Base-by-base conservation (phyloP, 2,113 vertebrate genomes). In the Trochalopteron elliotii region DNA sequence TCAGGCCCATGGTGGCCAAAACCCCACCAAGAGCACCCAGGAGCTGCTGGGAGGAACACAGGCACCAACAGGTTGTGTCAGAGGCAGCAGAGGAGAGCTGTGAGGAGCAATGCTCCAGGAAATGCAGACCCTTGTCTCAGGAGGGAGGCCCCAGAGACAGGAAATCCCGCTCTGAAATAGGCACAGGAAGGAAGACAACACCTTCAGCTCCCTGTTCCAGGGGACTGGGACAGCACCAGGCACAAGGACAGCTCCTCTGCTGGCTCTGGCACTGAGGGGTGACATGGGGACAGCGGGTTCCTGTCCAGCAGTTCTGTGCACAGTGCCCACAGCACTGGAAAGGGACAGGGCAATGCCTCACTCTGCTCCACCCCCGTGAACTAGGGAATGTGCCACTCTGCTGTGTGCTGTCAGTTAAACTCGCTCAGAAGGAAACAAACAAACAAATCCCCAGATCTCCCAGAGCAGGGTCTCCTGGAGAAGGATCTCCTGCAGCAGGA, bases 211-310 rank as follows among this genome's bases (percentile, higher is more conserved):
- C 22, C 44, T 15, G n/a, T 27, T 44, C 57, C 59, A 61, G 15
- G 23, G 72, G 15, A 35, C 33, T 20, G 47, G 47, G 22, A 30
- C 1, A 4, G n/a, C 3, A 23, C 25, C 80, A 50, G 10, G 53
- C 42, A 15, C 42, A 13, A 10, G 53, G 27, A 2, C 1, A 1
- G 27, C 22, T 21, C 69, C 25, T 64, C 24, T 28, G 68, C 70
- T 39, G 70, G 45, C 63, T 9, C 53, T 19, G 47, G 56, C 69
- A 18, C 8, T 4, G 3, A 23, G 39, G 25, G 27, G 5, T 16
- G 57, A 8, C 24, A 6, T 0, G 1, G 50, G 40, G 44, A 45
- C 59, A 65, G 24, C 0, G 20, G 10, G 25, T 3, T 59, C 15
- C 42, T 13, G 7, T 1, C 12, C 77, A 56, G 83, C 53, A 37